Conservation (phyloP, 1,140 invertebrate genomes). For the Pseudomyrmex dendroicus region DNA sequence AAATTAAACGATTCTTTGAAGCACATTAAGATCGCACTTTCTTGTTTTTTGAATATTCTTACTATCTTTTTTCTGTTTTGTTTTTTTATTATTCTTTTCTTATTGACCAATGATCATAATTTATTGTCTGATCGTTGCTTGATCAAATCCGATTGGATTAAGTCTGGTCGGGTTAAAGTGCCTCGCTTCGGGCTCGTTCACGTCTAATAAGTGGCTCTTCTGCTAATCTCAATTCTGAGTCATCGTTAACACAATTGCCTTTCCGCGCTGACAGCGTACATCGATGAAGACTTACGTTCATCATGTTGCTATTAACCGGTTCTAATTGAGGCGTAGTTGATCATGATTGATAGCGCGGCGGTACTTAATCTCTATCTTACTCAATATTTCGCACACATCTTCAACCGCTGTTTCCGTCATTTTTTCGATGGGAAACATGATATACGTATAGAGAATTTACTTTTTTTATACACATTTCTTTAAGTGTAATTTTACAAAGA, state of each 20-base stretch:
- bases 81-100: constrained; percentile 1
- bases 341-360: constrained; percentile 34
- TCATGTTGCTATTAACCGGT: constrained; percentile 44
- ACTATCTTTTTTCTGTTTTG: not conserved
- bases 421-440: not conserved
- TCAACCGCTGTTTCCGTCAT: not conserved
- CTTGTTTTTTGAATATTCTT: not conserved
- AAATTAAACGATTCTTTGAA: constrained; percentile 7
- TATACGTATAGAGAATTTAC: not conserved
- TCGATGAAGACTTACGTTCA: constrained; percentile 46
- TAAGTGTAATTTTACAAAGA: too few species aligned
- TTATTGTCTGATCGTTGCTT: constrained; percentile 55
- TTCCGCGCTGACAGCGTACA: constrained; percentile 19
- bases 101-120: constrained; percentile 58
- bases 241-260: constrained; percentile 52
- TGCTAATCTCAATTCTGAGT: constrained; percentile 60
- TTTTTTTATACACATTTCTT: not conserved
- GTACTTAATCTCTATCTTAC: constrained; percentile 33
- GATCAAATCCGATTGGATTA: constrained; percentile 67
- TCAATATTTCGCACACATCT: not conserved
- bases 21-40: not conserved
- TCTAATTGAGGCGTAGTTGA: constrained; percentile 47
- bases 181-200: constrained; percentile 48
- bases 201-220: constrained; percentile 52
- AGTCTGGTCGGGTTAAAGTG: constrained; percentile 66